A percentile compares a stretch with the other conserved stretches of the same genome.
Evolutionary conservation across 2,113 vertebrate genomes (phyloP).

Genomic region (Rutilus rutilus): DNA sequence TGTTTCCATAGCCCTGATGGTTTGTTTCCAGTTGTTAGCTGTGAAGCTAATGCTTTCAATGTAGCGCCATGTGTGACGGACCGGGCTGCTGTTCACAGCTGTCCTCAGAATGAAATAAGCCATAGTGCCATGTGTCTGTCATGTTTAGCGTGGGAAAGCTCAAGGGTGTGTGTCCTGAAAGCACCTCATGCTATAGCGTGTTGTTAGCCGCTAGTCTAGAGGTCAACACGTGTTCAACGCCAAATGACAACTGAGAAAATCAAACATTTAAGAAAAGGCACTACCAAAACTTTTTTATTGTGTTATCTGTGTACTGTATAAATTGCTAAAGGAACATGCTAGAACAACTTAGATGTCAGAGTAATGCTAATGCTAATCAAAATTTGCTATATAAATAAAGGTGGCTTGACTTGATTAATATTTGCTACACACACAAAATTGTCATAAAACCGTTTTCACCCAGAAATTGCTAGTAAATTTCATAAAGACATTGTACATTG

Average conservation of each 20-base stretch:
- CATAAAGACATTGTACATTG: too few species aligned
- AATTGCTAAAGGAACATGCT: neutral
- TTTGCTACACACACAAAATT: too few species aligned
- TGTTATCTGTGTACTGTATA: neutral
- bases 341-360: neutral
- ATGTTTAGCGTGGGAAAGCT: conserved; percentile 65
- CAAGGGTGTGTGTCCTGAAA: conserved; percentile 32
- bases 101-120: conserved; percentile 56
- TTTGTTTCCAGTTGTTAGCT: conserved; percentile 33
- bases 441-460: too few species aligned
- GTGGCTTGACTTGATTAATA: too few species aligned
- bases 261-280: neutral
- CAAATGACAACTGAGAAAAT: neutral
- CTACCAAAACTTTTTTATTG: neutral
- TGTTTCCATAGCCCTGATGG: conserved; percentile 15
- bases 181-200: neutral
- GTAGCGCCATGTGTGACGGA: conserved; percentile 14
- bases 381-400: too few species aligned
- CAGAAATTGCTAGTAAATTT: too few species aligned
- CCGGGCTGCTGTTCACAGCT: conserved; percentile 57
- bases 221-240: neutral
- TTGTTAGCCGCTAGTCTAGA: conserved; percentile 19
- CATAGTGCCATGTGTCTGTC: conserved; percentile 58
- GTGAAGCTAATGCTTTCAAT: neutral
- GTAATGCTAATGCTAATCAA: too few species aligned